Base-by-base conservation (phyloP, 2,888 invertebrate genomes). In the Drosophila stalkeri region DNA sequence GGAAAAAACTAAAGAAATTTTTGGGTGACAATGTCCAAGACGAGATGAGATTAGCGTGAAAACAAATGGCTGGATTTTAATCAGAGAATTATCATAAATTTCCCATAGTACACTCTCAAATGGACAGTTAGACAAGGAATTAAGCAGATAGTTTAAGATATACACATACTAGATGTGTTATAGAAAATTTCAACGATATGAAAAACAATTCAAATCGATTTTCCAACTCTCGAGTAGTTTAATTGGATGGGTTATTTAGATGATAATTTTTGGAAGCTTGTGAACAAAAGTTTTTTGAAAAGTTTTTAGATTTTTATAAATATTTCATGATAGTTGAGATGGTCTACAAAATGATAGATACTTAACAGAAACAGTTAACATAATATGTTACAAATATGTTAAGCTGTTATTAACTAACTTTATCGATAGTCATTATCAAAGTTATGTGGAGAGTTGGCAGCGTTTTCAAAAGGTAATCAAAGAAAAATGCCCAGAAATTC, bases 21-120 rank as follows among this genome's bases (percentile, higher is more conserved):
- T 62, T 70, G 64, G 66, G 56, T 77, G 74, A 67, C 70, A 66
- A 57, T 43, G 49, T 33, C 63, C 4, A 46, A 47, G 47, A 41
- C 39, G 33, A 46, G 37, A 20, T 35, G 27, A 49, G 41, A 64
- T 64, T 33, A 39, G 39, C 41, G 47, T 47, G 46, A 39, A 57
- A 64, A 62, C 60, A 16, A 60, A 60, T 60, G 49, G 39, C 49
- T 49, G 49, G 49, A 41, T 49, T 49, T 39, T 20, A 49, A 49
- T 49, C 47, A n/a, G 5, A 49, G 60, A 49, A 60, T 49, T 49
- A 60, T 39, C 39, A 60, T 39, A 49, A 60, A 60, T 49, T 49
- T 47, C 37, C 27, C 43, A 56, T 43, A 43, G 31, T 43, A 44
- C 33, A 33, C 11, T 12, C 27, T 41, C 23, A 39, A 55, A 55